Percentiles rank a stretch among this genome's conserved stretches.
Conservation (phyloP, 2,797 vertebrate genomes). For the Crocodylus rhombifer region DNA sequence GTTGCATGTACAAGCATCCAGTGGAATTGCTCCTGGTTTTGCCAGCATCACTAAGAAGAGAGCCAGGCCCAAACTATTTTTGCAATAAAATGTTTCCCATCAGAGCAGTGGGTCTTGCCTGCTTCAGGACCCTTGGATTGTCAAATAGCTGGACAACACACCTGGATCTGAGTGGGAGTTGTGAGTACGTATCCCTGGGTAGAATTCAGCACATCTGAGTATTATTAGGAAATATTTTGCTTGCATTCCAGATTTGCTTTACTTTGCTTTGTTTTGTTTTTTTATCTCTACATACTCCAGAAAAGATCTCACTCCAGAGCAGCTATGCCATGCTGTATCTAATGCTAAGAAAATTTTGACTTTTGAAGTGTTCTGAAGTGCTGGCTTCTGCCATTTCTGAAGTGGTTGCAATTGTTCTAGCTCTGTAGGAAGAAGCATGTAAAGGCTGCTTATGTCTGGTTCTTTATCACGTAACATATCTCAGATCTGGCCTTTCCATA, state of each 20-base stretch:
- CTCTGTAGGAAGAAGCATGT: not conserved
- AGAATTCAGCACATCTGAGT: not conserved
- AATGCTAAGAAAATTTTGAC: not conserved
- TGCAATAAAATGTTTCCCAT: too few relatives aligned
- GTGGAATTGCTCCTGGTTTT: too few relatives aligned
- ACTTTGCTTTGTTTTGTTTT: not conserved
- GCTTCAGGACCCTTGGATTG: not conserved
- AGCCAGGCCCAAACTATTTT: too few relatives aligned
- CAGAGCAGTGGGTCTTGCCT: too few relatives aligned
- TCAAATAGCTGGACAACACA: too few relatives aligned
- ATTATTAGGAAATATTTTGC: not conserved
- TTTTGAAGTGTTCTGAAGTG: not conserved
- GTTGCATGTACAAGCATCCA: too few relatives aligned
- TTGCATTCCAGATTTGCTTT: not conserved
- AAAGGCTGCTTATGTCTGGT: not conserved
- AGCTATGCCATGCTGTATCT: not conserved
- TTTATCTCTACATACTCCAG: not conserved
- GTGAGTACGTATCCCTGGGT: too few relatives aligned
- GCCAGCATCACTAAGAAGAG: too few relatives aligned
- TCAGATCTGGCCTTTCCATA: too few relatives aligned
- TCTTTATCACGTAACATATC: not conserved
- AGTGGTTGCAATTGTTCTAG: not conserved
- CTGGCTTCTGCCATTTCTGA: not conserved
- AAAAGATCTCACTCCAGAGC: not conserved
- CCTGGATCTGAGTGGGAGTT: not conserved